Conservation (phyloP, 2,797 vertebrate genomes). For the Potorous gilbertii region DNA sequence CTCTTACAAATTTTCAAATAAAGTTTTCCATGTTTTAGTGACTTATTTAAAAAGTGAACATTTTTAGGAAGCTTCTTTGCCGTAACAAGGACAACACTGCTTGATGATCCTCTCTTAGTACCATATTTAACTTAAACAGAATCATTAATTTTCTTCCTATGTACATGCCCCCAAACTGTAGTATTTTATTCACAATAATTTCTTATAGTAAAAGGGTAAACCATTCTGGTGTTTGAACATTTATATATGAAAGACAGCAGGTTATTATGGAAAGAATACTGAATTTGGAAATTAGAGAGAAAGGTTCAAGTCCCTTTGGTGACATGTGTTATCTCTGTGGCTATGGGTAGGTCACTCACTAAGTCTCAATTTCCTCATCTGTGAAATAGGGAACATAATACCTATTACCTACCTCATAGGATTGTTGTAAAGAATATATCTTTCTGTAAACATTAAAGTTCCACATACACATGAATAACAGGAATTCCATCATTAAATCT, state of each 20-base stretch:
- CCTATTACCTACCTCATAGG: background rate
- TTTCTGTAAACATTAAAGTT: background rate
- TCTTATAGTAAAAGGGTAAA: slow-evolving; percentile 54
- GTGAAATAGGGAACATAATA: background rate
- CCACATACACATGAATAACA: background rate
- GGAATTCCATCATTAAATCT: slow-evolving; percentile 34
- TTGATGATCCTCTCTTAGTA: slow-evolving; percentile 67
- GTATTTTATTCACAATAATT: slow-evolving; percentile 67
- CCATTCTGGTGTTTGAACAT: slow-evolving; percentile 46
- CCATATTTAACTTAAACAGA: slow-evolving; percentile 61
- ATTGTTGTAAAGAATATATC: background rate
- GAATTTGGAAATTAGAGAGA: background rate
- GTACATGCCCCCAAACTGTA: slow-evolving; percentile 66
- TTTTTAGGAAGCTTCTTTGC: slow-evolving; percentile 65
- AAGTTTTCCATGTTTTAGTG: slow-evolving; percentile 59
- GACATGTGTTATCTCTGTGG: background rate
- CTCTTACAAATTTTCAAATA: slow-evolving; percentile 50
- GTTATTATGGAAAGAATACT: background rate
- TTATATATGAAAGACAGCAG: background rate
- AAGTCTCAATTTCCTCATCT: background rate
- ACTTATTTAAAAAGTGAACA: slow-evolving; percentile 51
- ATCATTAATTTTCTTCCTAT: slow-evolving; percentile 65
- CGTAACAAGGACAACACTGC: slow-evolving; percentile 66
- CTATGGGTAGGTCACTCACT: background rate
- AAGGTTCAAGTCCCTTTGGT: background rate